These are phyloP conservation scores for Stomorhina lunata DNA, from an alignment of 2,888 invertebrate species.

Conservation along the genomic window DNA sequence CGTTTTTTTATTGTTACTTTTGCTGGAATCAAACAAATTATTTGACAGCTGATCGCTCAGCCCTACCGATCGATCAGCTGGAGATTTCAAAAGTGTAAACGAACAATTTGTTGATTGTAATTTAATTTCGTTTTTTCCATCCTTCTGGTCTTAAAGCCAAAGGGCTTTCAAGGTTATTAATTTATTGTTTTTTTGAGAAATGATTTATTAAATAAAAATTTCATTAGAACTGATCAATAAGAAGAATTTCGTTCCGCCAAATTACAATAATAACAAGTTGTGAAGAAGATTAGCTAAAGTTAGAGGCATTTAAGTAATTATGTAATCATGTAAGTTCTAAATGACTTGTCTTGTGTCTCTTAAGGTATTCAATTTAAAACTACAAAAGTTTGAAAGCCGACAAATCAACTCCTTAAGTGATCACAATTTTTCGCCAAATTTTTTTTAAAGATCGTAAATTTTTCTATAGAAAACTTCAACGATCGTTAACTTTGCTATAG, in stretches of 20 bases:
- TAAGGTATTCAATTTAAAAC: too few species aligned
- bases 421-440: too few species aligned
- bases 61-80: background rate
- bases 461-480: too few species aligned
- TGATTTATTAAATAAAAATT: slow-evolving; percentile 4
- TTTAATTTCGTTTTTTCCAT: slow-evolving; percentile 13
- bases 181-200: background rate
- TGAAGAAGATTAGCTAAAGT: background rate
- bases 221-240: slow-evolving; percentile 8
- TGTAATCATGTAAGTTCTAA: background rate
- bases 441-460: too few species aligned
- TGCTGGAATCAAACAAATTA: background rate
- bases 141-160: background rate
- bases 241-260: background rate
- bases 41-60: background rate
- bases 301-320: background rate
- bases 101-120: slow-evolving; percentile 2
- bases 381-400: too few species aligned
- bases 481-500: too few species aligned
- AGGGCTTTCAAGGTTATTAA: slow-evolving; percentile 44
- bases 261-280: slow-evolving; percentile 1
- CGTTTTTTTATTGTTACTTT: background rate
- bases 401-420: too few species aligned
- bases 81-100: slow-evolving; percentile 13
- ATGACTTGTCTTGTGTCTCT: too few species aligned